Percentiles rank a stretch among this genome's conserved stretches.
Evolutionary conservation across 2,797 vertebrate genomes (phyloP).

Genomic region (Clarias laeviceps): DNA sequence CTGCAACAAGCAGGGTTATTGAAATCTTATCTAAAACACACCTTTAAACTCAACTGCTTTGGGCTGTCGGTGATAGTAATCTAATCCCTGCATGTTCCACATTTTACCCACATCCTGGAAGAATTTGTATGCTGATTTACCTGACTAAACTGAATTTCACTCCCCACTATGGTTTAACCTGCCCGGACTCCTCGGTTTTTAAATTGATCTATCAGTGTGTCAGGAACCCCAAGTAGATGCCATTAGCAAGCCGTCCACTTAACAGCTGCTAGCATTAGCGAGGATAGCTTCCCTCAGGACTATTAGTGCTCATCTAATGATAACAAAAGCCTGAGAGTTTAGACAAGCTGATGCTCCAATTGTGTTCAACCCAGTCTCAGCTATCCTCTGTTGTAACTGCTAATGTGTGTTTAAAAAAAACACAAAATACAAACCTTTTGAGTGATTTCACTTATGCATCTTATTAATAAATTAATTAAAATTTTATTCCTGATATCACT

Average conservation of each 20-base stretch:
- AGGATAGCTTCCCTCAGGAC: conserved; percentile 64
- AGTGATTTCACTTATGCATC: neutral
- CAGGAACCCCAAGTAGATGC: conserved; percentile 70
- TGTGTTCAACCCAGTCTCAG: conserved; percentile 62
- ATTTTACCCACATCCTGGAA: neutral
- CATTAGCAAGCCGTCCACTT: conserved; percentile 68
- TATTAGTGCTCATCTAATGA: conserved; percentile 70
- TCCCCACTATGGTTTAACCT: neutral
- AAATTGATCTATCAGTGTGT: conserved; percentile 68
- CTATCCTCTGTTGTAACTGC: conserved; percentile 57
- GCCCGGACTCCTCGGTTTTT: conserved; percentile 5
- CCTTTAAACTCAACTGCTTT: neutral
- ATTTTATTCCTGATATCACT: neutral
- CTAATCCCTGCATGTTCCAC: neutral
- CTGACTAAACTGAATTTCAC: conserved; percentile 2
- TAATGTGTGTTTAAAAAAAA: conserved; percentile 12
- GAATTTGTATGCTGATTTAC: conserved; percentile 7
- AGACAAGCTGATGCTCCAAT: conserved; percentile 63
- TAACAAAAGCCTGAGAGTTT: conserved; percentile 71
- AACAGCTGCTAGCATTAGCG: conserved; percentile 53
- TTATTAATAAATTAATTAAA: neutral
- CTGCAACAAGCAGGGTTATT: conserved; percentile 3
- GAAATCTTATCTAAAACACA: neutral
- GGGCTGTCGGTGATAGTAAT: neutral
- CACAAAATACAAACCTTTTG: neutral